Percentiles rank a stretch among this genome's conserved stretches.
Evolutionary conservation across 2,797 vertebrate species (phyloP).

Genomic region (Megaceryle alcyon): DNA sequence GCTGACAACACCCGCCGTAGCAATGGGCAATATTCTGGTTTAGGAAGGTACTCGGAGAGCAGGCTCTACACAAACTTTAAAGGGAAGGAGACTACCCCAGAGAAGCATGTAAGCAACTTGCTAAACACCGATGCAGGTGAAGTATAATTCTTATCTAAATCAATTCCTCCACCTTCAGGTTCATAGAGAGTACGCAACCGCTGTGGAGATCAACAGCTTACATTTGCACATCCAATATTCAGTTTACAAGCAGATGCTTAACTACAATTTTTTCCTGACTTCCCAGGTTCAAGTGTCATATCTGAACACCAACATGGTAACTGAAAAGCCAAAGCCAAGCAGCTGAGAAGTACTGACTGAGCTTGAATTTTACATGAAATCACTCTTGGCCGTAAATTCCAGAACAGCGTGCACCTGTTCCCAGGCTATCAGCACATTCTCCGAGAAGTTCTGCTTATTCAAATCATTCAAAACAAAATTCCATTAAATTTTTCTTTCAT

Average conservation of each 20-base stretch:
- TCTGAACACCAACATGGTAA: neutral
- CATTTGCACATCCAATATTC: neutral
- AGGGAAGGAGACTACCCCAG: neutral
- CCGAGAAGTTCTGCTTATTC: neutral
- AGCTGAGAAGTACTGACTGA: neutral
- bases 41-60: neutral
- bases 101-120: neutral
- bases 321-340: neutral
- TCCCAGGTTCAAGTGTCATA: neutral
- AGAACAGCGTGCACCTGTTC: neutral
- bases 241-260: constrained; percentile 19
- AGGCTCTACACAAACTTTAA: neutral
- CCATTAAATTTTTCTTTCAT: neutral
- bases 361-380: neutral
- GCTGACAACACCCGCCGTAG: neutral
- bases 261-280: neutral
- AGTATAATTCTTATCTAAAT: neutral
- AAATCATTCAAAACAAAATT: neutral
- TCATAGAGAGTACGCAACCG: neutral
- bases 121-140: neutral
- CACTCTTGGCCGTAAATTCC: neutral
- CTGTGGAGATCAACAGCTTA: neutral
- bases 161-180: neutral
- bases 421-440: neutral
- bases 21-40: neutral